These are phyloP conservation scores for Ditylenchus dipsaci DNA, from an alignment of 1,140 invertebrate species.

Conservation along the genomic window DNA sequence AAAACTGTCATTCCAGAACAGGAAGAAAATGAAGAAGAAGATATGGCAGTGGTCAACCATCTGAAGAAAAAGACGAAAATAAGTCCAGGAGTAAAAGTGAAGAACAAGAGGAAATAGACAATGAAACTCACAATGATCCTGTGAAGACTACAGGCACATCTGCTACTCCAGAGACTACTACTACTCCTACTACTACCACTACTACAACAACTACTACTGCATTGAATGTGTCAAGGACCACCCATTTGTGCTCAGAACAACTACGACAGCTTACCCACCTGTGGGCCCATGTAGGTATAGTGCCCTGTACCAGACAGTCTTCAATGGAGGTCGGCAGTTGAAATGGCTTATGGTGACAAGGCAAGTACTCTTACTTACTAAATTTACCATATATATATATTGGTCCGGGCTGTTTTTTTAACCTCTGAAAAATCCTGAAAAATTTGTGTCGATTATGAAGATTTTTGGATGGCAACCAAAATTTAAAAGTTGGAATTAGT, in stretches of 20 bases:
- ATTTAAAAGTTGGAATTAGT: too few species aligned
- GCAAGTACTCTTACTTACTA: constrained; percentile 21
- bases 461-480: too few species aligned
- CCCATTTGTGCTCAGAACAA: background rate
- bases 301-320: constrained; percentile 53
- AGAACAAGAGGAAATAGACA: background rate
- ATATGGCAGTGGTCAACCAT: background rate
- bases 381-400: too few species aligned
- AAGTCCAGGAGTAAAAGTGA: background rate
- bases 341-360: constrained; percentile 44
- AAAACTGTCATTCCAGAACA: background rate
- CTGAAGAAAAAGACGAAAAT: background rate
- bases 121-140: background rate
- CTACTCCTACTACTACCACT: constrained; percentile 10
- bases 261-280: constrained; percentile 38
- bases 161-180: background rate
- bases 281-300: constrained; percentile 46
- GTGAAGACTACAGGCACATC: background rate
- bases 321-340: constrained; percentile 43
- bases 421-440: too few species aligned
- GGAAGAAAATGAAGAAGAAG: background rate
- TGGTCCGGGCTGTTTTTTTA: too few species aligned
- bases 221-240: too few species aligned
- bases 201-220: constrained; percentile 3
- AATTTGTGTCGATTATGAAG: constrained; percentile 3